phyloP scores from a whole-genome alignment of 2,113 vertebrate species.

The Nettapus auritus region DNA sequence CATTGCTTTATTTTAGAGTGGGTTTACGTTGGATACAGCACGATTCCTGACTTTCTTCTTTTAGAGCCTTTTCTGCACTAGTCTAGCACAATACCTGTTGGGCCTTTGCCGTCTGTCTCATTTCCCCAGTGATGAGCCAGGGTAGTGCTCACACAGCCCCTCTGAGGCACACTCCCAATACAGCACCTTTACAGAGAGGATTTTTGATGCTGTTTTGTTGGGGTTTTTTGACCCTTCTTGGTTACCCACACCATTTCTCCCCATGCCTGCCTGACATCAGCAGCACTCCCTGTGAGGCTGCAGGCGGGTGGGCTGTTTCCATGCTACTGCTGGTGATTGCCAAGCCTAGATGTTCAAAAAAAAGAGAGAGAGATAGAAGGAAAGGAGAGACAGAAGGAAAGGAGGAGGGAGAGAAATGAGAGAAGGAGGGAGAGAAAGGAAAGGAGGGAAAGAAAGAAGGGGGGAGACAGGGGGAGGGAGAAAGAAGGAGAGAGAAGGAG shows the following conservation, averaged over 20 bases:
- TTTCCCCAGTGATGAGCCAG: neutral
- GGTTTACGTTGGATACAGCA: neutral
- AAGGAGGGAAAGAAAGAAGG: no score
- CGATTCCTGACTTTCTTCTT: neutral
- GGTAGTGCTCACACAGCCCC: neutral
- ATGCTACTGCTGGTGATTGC: no score
- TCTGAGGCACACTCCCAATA: neutral
- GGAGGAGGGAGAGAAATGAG: no score
- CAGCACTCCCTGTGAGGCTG: neutral
- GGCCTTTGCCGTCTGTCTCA: no score
- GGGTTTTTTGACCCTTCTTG: neutral
- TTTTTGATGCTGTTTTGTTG: fast-evolving
- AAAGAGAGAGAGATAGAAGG: no score
- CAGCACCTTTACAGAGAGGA: neutral
- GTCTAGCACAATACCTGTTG: no score
- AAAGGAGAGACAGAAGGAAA: no score
- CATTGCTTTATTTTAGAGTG: fast-evolving
- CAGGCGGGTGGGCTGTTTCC: fast-evolving
- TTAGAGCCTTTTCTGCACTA: no score
- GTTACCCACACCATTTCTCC: neutral
- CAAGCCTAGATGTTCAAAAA: neutral
- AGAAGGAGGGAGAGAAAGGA: no score
- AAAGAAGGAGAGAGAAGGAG: no score
- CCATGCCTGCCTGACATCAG: fast-evolving
- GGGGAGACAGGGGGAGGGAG: no score